Conservation (phyloP, 2,797 vertebrate species). For the Adrianichthys oophorus region DNA sequence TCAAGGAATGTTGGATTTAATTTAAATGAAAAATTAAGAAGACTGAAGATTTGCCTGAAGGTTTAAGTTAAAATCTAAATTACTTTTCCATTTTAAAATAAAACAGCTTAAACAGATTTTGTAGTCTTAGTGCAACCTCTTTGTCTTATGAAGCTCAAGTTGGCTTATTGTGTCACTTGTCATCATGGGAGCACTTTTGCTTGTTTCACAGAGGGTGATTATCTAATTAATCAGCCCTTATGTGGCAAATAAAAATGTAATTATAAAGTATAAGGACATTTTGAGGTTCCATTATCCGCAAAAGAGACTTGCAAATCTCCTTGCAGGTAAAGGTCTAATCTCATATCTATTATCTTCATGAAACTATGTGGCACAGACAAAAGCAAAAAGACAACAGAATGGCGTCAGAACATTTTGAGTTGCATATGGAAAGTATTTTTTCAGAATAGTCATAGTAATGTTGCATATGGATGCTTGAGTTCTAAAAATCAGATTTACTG, state of each 20-base stretch:
- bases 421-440: too few species aligned
- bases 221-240: constrained; percentile 46
- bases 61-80: too few species aligned
- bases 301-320: neutral
- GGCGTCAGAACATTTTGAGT: too few species aligned
- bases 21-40: too few species aligned
- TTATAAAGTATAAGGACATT: constrained; percentile 18
- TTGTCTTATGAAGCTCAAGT: constrained; percentile 23
- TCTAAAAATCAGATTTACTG: constrained; percentile 1
- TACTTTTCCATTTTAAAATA: too few species aligned
- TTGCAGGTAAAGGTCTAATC: neutral
- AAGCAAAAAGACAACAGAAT: neutral
- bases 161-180: constrained; percentile 37
- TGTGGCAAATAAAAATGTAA: constrained; percentile 26
- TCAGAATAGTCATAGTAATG: neutral
- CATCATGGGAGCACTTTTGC: constrained; percentile 26
- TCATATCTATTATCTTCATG: neutral
- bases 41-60: too few species aligned
- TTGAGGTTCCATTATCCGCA: neutral
- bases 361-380: neutral
- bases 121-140: neutral
- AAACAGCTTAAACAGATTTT: too few species aligned
- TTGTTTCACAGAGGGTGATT: constrained; percentile 12
- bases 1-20: too few species aligned
- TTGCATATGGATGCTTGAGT: constrained; percentile 1